Evolutionary conservation across 2,888 invertebrate genomes (phyloP).

Genomic region (Agonopterix subpropinquella): DNA sequence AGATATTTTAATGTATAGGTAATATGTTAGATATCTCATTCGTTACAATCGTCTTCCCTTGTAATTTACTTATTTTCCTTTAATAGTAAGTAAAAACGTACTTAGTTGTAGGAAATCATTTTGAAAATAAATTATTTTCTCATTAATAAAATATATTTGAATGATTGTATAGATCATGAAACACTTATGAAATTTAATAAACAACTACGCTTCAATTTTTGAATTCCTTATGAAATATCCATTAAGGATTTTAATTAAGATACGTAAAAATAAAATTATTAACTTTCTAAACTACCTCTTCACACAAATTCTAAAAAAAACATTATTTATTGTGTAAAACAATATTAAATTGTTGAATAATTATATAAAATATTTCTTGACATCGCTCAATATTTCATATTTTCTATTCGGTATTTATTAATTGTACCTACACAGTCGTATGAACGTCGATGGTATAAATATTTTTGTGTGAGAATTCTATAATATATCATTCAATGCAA

Average conservation of each 20-base stretch:
- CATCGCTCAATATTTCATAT: too few species aligned
- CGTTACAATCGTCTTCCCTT: constrained; percentile 28
- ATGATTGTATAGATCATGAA: constrained; percentile 10
- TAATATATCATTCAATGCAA: too few species aligned
- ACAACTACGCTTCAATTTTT: constrained; percentile 49
- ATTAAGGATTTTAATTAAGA: constrained; percentile 36
- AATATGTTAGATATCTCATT: not conserved
- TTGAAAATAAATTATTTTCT: not conserved
- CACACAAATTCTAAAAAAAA: constrained; percentile 29
- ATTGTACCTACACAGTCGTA: too few species aligned
- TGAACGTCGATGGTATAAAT: too few species aligned
- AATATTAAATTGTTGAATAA: not conserved
- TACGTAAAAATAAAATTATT: constrained; percentile 33
- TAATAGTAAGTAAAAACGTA: constrained; percentile 9
- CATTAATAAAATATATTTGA: not conserved
- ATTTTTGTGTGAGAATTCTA: too few species aligned
- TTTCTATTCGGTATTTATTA: too few species aligned
- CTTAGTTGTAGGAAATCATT: not conserved
- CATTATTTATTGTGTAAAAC: constrained; percentile 5
- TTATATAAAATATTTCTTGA: not conserved
- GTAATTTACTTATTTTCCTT: constrained; percentile 5
- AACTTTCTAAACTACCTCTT: constrained; percentile 49
- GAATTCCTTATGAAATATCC: constrained; percentile 59
- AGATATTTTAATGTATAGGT: constrained; percentile 5
- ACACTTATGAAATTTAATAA: constrained; percentile 30